Conservation (phyloP, 2,888 invertebrate genomes). For the Dicroscelio sp. region DNA sequence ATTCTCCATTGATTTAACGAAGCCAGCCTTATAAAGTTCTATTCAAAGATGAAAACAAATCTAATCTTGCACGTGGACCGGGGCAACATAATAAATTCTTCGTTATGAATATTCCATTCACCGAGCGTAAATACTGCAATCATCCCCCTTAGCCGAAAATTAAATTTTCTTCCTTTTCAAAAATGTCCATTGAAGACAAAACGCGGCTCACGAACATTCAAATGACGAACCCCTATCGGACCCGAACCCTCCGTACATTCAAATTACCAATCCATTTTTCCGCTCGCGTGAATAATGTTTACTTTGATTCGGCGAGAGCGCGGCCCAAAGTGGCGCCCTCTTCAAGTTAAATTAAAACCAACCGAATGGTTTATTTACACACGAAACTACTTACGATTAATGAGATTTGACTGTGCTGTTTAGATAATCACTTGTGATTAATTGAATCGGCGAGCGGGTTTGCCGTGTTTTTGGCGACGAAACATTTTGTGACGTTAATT, state of each 20-base stretch:
- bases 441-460: conserved; percentile 20
- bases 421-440: conserved; percentile 32
- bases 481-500: neutral
- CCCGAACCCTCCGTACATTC: conserved; percentile 39
- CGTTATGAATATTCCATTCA: conserved; percentile 15
- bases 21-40: neutral
- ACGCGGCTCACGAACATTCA: conserved; percentile 19
- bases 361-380: conserved; percentile 58
- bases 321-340: conserved; percentile 49
- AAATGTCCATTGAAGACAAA: conserved; percentile 5
- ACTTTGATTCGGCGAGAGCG: conserved; percentile 54
- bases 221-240: conserved; percentile 44
- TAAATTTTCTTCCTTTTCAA: conserved; percentile 33
- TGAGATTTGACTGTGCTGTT: conserved; percentile 47
- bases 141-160: conserved; percentile 12
- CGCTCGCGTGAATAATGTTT: conserved; percentile 52
- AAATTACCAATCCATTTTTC: conserved; percentile 48
- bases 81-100: conserved; percentile 12
- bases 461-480: neutral
- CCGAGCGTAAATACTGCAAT: neutral
- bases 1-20: neutral
- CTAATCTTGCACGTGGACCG: neutral
- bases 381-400: conserved; percentile 64
- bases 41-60: conserved; percentile 31
- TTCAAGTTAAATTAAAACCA: conserved; percentile 52